Evolutionary conservation across 2,797 vertebrate genomes (phyloP).

Genomic region (Pteronotus mesoamericanus): DNA sequence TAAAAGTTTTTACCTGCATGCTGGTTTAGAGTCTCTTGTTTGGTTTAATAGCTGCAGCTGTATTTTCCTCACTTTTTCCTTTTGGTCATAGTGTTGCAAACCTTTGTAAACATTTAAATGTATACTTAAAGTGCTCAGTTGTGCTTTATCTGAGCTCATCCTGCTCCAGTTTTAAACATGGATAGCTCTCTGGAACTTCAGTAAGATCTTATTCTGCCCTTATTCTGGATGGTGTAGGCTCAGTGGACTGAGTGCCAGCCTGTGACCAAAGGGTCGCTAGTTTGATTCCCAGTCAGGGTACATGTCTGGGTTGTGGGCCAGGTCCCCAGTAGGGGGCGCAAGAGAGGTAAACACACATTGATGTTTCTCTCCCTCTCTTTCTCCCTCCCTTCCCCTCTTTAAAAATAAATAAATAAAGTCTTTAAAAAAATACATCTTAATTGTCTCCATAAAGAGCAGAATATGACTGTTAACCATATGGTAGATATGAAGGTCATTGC

Average conservation of each 20-base stretch:
- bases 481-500: neutral
- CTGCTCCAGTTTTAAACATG: neutral
- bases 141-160: neutral
- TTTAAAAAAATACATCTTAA: too few species aligned
- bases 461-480: neutral
- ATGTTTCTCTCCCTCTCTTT: too few species aligned
- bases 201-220: too few species aligned
- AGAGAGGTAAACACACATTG: too few species aligned
- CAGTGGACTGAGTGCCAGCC: too few species aligned
- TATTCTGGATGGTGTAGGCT: too few species aligned
- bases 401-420: too few species aligned
- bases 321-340: too few species aligned
- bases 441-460: neutral
- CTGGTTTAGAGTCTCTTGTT: neutral
- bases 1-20: neutral
- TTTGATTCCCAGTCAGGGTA: too few species aligned
- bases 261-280: too few species aligned
- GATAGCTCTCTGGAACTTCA: neutral
- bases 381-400: too few species aligned
- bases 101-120: slow-evolving; percentile 47
- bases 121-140: slow-evolving; percentile 40
- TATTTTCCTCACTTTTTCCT: neutral
- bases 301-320: too few species aligned
- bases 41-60: neutral
- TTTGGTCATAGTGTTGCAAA: neutral